Base-by-base conservation (phyloP, 2,113 vertebrate genomes). In the Archocentrus centrarchus region DNA sequence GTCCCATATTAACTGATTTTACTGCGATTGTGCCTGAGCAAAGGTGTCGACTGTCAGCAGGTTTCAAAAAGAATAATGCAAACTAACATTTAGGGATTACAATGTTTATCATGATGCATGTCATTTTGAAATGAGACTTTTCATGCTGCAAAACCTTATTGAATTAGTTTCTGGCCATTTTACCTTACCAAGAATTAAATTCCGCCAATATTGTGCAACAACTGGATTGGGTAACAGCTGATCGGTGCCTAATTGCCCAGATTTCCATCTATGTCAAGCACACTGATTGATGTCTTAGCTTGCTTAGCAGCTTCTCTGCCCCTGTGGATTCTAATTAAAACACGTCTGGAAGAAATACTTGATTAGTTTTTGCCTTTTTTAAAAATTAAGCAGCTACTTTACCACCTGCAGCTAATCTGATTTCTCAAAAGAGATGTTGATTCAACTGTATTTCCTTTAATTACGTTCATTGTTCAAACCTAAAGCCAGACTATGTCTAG, bases 271-370 rank as follows among this genome's bases (percentile, higher is more conserved):
- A 76, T 15, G 39, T 85, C 81, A 79, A 32, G 81, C 53, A 68
- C 10, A 32, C 75, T 86, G 73, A 90, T 81, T 11, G 79, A 86
- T 84, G 75, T 9, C 44, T 85, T 58, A 20, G 57, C 64, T 84
- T 9, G 1, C 75, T 55, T 77, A n/a, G 47, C 66, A 61, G 53
- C 58, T 75, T 78, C 44, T 64, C 24, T 77, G 76, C 70, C 44
- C 83, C 79, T 82, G 88, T 60, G 75, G 70, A 78, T 86, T 90
- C 68, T 86, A 88, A 90, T 86, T 90, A 85, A 79, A 83, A 50
- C 61, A 80, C 59, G 24, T 80, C 78, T 81, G 35, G 79, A 63
- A 78, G n/a, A 77, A 88, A 84, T 47, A 24, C 55, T 66, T 84
- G 66, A 90, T 79, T 57, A 59, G 50, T 35, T 80, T 8, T 76